phyloP scores from a whole-genome alignment of 2,797 vertebrate species.

The Arrhamphus sclerolepis region DNA sequence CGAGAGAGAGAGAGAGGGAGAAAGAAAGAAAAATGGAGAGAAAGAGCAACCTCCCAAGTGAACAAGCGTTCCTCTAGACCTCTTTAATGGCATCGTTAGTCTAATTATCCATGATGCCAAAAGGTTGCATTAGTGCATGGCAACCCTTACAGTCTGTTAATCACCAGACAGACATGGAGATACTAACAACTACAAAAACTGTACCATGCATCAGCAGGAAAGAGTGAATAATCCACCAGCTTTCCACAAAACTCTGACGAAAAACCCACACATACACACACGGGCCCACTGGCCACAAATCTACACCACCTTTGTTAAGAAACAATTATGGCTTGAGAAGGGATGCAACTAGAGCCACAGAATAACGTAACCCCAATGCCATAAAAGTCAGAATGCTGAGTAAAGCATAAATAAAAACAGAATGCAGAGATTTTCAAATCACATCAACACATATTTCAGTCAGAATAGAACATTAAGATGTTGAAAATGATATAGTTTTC shows the following conservation, averaged over 20 bases:
- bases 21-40: constrained; percentile 13
- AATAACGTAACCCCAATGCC: not conserved
- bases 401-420: too few relatives aligned
- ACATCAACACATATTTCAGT: too few relatives aligned
- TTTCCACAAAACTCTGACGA: constrained; percentile 33
- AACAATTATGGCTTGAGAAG: constrained; percentile 14
- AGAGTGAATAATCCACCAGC: constrained; percentile 48
- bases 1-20: not conserved
- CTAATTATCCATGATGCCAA: constrained; percentile 79
- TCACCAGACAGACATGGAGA: constrained; percentile 64
- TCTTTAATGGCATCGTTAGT: constrained; percentile 77
- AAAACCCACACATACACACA: constrained; percentile 16
- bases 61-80: constrained; percentile 63
- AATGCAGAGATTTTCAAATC: too few relatives aligned
- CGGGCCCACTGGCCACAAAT: constrained; percentile 3
- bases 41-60: constrained; percentile 52
- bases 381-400: not conserved
- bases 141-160: constrained; percentile 70
- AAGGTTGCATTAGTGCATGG: constrained; percentile 72
- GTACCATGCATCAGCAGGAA: constrained; percentile 32
- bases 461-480: too few relatives aligned
- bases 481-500: too few relatives aligned
- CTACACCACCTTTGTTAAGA: constrained; percentile 6
- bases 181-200: constrained; percentile 55
- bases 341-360: not conserved